Evolutionary conservation across 2,113 vertebrate species (phyloP).

Genomic region (Vombatus ursinus): DNA sequence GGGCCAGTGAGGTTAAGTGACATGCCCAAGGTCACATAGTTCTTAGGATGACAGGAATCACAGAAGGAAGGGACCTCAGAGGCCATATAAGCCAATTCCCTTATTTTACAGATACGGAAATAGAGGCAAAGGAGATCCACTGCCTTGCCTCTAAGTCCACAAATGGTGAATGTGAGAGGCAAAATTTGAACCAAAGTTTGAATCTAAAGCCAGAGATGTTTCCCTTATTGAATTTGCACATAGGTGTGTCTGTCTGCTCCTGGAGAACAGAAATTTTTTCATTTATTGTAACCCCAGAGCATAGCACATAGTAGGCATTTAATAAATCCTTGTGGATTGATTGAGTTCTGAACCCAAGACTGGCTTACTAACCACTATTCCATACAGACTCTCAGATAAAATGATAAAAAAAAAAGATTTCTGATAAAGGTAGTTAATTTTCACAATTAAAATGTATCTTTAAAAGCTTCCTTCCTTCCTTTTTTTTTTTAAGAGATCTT

Average conservation of each 20-base stretch:
- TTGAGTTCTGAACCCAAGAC: background rate
- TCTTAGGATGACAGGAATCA: background rate
- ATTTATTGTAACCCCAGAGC: background rate
- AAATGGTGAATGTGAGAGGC: background rate
- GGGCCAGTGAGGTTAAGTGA: background rate
- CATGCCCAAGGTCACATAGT: background rate
- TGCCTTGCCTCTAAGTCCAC: background rate
- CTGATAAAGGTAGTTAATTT: constrained; percentile 62
- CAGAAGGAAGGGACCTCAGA: background rate
- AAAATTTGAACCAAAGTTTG: background rate
- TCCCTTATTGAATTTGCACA: background rate
- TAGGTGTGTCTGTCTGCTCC: background rate
- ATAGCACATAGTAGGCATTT: background rate
- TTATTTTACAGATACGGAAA: background rate
- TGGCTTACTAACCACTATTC: background rate
- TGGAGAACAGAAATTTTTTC: background rate
- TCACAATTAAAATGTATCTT: constrained; percentile 60
- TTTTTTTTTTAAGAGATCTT: constrained; percentile 54
- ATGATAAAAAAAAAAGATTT: constrained; percentile 43
- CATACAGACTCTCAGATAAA: background rate
- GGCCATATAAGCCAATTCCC: background rate
- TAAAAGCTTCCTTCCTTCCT: constrained; percentile 54
- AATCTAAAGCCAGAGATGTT: background rate
- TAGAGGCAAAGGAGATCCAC: background rate
- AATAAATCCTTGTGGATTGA: background rate